Conservation (phyloP, 2,113 vertebrate genomes). For the Callipepla californica region DNA sequence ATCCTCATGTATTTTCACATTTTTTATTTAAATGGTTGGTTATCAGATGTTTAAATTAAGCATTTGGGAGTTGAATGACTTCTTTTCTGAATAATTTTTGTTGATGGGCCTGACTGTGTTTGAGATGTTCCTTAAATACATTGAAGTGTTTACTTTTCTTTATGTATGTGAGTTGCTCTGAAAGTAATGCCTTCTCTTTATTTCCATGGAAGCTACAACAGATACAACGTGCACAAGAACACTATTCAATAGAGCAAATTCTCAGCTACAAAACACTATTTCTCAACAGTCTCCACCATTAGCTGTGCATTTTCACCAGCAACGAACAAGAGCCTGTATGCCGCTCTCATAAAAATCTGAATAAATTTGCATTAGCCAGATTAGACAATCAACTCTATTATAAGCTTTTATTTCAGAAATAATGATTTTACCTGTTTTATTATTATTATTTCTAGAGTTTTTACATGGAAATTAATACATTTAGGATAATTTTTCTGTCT, state of each 20-base stretch:
- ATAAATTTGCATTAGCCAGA: not conserved
- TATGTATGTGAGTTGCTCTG: not conserved
- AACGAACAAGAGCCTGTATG: too few relatives aligned
- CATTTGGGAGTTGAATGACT: conserved; percentile 17
- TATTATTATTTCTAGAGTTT: not conserved
- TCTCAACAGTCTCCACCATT: too few relatives aligned
- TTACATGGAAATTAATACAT: not conserved
- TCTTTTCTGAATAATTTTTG: conserved; percentile 10
- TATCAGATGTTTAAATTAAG: not conserved
- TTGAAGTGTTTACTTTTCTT: conserved; percentile 32
- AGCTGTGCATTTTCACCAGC: too few relatives aligned
- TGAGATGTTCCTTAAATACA: not conserved
- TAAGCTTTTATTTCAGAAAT: not conserved
- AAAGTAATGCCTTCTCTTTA: too few relatives aligned
- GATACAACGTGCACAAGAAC: too few relatives aligned
- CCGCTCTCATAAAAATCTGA: not conserved
- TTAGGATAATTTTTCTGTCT: not conserved
- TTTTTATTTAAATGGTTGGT: not conserved
- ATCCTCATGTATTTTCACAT: not conserved
- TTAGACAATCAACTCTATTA: not conserved
- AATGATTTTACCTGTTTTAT: not conserved
- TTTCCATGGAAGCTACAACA: too few relatives aligned
- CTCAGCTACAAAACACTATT: too few relatives aligned
- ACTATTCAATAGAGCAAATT: too few relatives aligned
- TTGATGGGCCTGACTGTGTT: not conserved